A percentile compares a stretch with the other conserved stretches of the same genome.
Evolutionary conservation across 2,113 vertebrate genomes (phyloP).

Genomic region (Dinomys branickii): DNA sequence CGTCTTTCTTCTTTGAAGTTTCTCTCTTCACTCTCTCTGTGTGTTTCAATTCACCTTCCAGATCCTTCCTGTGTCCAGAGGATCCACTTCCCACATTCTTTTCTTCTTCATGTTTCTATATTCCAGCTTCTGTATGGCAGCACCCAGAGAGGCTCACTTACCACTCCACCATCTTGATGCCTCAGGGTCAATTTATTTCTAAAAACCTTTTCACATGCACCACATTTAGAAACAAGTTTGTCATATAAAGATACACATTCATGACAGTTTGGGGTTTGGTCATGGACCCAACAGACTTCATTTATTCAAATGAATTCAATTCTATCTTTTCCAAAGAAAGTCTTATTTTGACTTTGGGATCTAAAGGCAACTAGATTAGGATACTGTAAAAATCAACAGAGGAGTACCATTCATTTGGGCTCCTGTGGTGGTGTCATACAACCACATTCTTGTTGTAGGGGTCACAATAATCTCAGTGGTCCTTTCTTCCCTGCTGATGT

Average conservation of each 20-base stretch:
- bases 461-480: slow-evolving; percentile 68
- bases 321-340: slow-evolving; percentile 73
- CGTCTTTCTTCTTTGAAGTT: too few relatives aligned
- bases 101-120: too few relatives aligned
- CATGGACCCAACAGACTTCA: slow-evolving; percentile 71
- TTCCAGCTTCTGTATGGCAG: too few relatives aligned
- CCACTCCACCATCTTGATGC: too few relatives aligned
- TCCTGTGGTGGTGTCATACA: slow-evolving; percentile 73
- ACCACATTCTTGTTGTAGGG: slow-evolving; percentile 71
- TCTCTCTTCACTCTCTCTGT: too few relatives aligned
- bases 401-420: slow-evolving; percentile 70
- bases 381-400: slow-evolving; percentile 68
- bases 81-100: too few relatives aligned
- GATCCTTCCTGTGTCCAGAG: too few relatives aligned
- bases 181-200: slow-evolving; percentile 59
- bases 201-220: slow-evolving; percentile 59
- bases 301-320: slow-evolving; percentile 76
- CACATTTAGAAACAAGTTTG: slow-evolving; percentile 65
- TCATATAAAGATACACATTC: slow-evolving; percentile 68
- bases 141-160: too few relatives aligned
- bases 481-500: slow-evolving; percentile 63
- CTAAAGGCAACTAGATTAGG: slow-evolving; percentile 72
- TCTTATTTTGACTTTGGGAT: slow-evolving; percentile 76
- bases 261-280: slow-evolving; percentile 66
- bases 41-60: too few relatives aligned